These are phyloP conservation scores for Apocrypta bakeri DNA, from an alignment of 1,140 invertebrate genomes.

Conservation along the genomic window DNA sequence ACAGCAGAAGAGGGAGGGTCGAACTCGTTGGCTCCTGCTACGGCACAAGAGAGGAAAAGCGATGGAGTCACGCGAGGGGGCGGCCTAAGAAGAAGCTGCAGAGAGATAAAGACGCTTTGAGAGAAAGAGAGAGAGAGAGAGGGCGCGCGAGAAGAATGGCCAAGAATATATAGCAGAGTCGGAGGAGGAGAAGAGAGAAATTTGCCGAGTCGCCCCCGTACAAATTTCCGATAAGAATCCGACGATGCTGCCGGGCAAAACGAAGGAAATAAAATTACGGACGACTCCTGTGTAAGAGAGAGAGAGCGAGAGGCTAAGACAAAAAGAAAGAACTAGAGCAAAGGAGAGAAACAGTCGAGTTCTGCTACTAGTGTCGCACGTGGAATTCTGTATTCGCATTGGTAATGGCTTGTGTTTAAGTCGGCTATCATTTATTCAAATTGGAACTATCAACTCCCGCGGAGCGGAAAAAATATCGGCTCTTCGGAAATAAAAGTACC, in stretches of 20 bases:
- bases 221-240: constrained; percentile 70
- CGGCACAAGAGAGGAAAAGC: constrained; percentile 5
- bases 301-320: constrained; percentile 5
- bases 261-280: constrained; percentile 68
- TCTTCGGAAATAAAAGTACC: constrained; percentile 33
- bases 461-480: constrained; percentile 44
- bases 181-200: constrained; percentile 37
- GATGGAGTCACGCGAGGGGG: constrained; percentile 21
- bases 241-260: constrained; percentile 57
- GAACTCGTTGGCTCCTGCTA: constrained; percentile 1
- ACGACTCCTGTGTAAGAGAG: constrained; percentile 33
- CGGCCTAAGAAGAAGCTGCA: constrained; percentile 7
- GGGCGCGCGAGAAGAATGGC: constrained; percentile 38
- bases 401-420: constrained; percentile 68
- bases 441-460: constrained; percentile 56
- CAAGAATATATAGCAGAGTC: background rate
- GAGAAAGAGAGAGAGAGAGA: no score
- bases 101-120: constrained; percentile 35
- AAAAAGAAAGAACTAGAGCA: background rate
- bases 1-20: constrained; percentile 5
- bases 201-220: constrained; percentile 57
- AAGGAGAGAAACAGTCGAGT: constrained; percentile 35
- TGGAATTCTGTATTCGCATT: constrained; percentile 54
- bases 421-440: constrained; percentile 70
- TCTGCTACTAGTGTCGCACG: constrained; percentile 40